phyloP scores from a whole-genome alignment of 1,140 invertebrate genomes.

The Metaphire vulgaris region DNA sequence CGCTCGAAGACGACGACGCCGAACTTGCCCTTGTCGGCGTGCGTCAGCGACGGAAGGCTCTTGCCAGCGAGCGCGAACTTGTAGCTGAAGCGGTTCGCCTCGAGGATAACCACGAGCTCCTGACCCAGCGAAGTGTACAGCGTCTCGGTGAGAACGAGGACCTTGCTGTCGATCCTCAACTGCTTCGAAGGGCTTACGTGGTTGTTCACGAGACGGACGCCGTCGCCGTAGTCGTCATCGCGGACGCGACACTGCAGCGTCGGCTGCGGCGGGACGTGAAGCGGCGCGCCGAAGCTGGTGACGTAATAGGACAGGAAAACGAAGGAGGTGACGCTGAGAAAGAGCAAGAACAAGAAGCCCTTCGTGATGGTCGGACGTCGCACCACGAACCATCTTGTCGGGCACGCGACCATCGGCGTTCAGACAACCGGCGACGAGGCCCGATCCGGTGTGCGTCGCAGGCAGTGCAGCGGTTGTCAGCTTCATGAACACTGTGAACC shows the following conservation, averaged over 20 bases:
- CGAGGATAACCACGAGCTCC: constrained; percentile 81
- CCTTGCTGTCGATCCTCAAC: constrained; percentile 39
- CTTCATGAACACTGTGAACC: no score
- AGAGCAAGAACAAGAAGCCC: background rate
- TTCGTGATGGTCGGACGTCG: background rate
- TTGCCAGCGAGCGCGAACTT: constrained; percentile 87
- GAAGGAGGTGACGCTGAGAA: background rate
- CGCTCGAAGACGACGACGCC: constrained; percentile 93
- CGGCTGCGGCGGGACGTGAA: background rate
- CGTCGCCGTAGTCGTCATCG: background rate
- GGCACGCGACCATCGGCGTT: background rate
- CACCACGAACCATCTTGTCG: background rate
- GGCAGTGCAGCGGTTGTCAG: no score
- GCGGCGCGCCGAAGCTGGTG: background rate
- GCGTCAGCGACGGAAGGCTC: constrained; percentile 85
- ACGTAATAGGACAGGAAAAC: background rate
- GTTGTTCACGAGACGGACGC: constrained; percentile 1
- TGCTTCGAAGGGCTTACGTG: background rate
- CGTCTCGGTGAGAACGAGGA: constrained; percentile 90
- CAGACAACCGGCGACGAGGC: no score
- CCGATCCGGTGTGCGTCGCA: background rate
- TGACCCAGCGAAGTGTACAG: constrained; percentile 81
- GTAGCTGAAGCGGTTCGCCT: constrained; percentile 86
- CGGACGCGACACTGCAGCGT: background rate
- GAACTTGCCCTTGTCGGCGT: constrained; percentile 86